Evolutionary conservation across 35 echinoderm and acorn worm species (phyloP).

Genomic region (Heliocidaris erythrogramma): DNA sequence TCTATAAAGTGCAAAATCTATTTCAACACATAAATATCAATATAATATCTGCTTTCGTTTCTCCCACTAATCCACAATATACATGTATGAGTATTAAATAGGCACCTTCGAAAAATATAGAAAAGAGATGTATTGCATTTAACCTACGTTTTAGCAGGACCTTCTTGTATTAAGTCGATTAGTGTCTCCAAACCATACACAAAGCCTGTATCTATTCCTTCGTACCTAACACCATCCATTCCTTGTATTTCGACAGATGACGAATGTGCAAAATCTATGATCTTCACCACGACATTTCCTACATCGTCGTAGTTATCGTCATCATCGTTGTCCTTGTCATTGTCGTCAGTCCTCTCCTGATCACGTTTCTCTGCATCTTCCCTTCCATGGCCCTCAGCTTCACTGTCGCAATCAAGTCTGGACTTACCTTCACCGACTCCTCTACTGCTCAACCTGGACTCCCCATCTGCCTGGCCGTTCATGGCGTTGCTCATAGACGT

Average conservation of each 20-base stretch:
- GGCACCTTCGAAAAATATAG: background rate
- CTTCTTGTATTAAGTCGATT: conserved; percentile 30
- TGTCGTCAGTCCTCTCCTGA: background rate
- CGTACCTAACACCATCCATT: background rate
- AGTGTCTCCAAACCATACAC: conserved; percentile 64
- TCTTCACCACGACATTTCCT: conserved; percentile 50
- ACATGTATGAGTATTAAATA: background rate
- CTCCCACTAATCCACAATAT: background rate
- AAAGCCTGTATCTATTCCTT: conserved; percentile 55
- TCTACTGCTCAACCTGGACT: background rate
- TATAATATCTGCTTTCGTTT: background rate
- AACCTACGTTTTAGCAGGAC: conserved; percentile 10
- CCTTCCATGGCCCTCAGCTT: no score
- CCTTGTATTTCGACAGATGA: conserved; percentile 24
- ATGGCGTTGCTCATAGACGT: background rate
- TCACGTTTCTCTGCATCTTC: background rate
- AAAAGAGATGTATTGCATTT: background rate
- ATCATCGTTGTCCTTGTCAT: background rate
- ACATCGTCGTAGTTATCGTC: background rate
- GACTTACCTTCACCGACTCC: background rate
- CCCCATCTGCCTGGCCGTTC: background rate
- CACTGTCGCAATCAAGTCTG: background rate
- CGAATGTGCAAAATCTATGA: conserved; percentile 65
- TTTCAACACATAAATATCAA: background rate
- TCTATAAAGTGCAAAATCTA: no score